phyloP scores from a whole-genome alignment of 2,888 invertebrate species.

The Nephrotoma appendiculata region DNA sequence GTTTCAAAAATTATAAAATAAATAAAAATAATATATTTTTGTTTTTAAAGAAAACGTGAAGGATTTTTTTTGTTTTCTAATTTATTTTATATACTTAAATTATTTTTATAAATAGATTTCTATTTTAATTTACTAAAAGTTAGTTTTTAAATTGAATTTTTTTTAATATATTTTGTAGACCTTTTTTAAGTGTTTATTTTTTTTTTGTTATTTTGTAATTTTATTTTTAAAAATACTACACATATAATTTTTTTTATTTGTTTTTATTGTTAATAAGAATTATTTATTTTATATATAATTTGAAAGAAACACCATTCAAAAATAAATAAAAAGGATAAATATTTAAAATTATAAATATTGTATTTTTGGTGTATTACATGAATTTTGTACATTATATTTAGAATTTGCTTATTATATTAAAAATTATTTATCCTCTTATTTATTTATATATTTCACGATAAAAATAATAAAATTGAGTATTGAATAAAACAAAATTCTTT shows the following conservation, averaged over 20 bases:
- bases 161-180: neutral
- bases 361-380: neutral
- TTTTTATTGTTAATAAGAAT: neutral
- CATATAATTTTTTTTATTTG: neutral
- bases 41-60: neutral
- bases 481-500: neutral
- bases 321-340: neutral
- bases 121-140: neutral
- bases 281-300: neutral
- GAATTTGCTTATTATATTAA: neutral
- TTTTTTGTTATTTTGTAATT: neutral
- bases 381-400: neutral
- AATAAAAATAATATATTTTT: neutral
- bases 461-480: neutral
- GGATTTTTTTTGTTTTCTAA: neutral
- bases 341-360: neutral
- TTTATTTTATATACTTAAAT: neutral
- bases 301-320: neutral
- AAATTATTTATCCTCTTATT: neutral
- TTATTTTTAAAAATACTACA: neutral
- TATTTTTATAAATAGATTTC: neutral
- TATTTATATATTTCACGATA: neutral
- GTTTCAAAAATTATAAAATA: neutral
- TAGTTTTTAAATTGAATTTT: neutral
- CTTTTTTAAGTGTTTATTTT: neutral